Conservation (phyloP, 2,797 vertebrate species). For the Coracias cyanogaster region DNA sequence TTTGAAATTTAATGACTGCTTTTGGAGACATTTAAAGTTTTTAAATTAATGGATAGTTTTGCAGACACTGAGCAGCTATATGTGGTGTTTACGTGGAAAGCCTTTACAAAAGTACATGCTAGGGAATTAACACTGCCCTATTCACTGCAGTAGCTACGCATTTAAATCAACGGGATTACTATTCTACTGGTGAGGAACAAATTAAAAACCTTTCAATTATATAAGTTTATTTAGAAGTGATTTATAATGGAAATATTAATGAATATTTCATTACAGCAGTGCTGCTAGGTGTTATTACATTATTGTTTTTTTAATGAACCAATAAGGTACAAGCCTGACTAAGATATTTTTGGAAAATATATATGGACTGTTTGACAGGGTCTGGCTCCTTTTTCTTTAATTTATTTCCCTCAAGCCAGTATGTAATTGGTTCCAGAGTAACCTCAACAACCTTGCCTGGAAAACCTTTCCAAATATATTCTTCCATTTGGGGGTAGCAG, state of each 20-base stretch:
- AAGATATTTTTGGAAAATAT: conserved; percentile 29
- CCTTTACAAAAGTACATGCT: neutral
- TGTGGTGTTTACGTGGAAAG: neutral
- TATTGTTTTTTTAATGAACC: neutral
- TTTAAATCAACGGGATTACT: neutral
- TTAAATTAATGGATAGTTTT: neutral
- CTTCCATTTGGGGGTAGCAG: neutral
- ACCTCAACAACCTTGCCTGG: conserved; percentile 36
- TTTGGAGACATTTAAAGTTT: neutral
- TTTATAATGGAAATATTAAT: conserved; percentile 37
- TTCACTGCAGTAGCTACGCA: neutral
- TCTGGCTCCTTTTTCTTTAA: conserved; percentile 8
- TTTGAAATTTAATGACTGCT: neutral
- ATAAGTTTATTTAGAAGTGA: neutral
- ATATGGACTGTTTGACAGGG: neutral
- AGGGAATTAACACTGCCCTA: neutral
- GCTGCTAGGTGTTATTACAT: neutral
- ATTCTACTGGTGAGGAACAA: neutral
- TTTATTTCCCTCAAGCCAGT: neutral
- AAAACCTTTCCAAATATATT: neutral
- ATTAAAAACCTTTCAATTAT: neutral
- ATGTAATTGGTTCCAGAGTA: conserved; percentile 29
- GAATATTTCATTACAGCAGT: conserved; percentile 35
- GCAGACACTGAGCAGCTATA: neutral
- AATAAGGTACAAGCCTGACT: neutral